phyloP scores from a whole-genome alignment of 1,140 invertebrate species.

The Sweltsa coloradensis region DNA sequence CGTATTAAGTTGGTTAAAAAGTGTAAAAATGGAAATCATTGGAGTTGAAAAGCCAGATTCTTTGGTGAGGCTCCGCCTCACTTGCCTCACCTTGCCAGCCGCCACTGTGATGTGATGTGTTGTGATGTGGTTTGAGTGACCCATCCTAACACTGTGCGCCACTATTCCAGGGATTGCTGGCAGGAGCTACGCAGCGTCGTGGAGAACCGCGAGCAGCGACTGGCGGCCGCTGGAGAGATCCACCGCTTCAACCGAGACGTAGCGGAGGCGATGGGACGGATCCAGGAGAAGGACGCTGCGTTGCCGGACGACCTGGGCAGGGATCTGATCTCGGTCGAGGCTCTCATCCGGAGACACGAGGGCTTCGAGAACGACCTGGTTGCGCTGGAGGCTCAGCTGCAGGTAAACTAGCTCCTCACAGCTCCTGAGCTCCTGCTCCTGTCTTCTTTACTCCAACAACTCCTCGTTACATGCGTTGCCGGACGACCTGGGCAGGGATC shows the following conservation, averaged over 20 bases:
- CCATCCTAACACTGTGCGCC: no score
- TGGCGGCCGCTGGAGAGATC: constrained; percentile 88
- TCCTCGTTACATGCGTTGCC: no score
- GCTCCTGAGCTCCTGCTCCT: no score
- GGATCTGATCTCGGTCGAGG: constrained; percentile 78
- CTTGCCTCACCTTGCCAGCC: no score
- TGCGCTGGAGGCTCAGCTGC: constrained; percentile 84
- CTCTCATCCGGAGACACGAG: constrained; percentile 64
- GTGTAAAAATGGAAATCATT: no score
- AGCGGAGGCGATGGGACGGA: constrained; percentile 77
- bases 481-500: constrained; percentile 73
- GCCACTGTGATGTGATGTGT: no score
- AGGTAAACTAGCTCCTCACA: no score
- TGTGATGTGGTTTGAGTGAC: no score
- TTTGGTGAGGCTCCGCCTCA: no score
- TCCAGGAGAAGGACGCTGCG: constrained; percentile 74
- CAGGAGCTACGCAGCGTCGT: constrained; percentile 76
- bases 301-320: constrained; percentile 75
- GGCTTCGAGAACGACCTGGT: constrained; percentile 91
- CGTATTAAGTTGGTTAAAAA: no score
- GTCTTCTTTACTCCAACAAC: no score
- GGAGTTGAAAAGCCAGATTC: no score
- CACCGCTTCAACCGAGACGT: constrained; percentile 95
- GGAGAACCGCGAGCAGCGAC: constrained; percentile 67
- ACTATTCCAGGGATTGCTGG: constrained; percentile 68